A percentile compares a stretch with the other conserved stretches of the same genome.
Evolutionary conservation across 2,888 invertebrate species (phyloP).

Genomic region (Tachina fera): DNA sequence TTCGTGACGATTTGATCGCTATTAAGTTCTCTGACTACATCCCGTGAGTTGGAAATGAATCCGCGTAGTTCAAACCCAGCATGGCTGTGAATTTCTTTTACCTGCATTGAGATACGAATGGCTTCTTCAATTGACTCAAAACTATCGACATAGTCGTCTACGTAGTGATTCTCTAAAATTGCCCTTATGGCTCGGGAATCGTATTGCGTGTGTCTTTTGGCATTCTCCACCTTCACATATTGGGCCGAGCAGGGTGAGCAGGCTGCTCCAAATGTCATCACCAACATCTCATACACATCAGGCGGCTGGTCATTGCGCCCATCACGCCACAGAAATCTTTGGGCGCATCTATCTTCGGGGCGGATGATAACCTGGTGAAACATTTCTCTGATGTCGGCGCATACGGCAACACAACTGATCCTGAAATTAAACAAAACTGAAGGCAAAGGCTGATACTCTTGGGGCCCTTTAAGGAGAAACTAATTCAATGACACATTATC

Average conservation of each 20-base stretch:
- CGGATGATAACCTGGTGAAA: slow-evolving; percentile 12
- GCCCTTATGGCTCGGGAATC: slow-evolving; percentile 56
- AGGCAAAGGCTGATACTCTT: slow-evolving; percentile 24
- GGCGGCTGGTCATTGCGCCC: neutral
- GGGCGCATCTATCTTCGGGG: neutral
- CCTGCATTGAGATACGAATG: no score
- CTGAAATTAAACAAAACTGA: slow-evolving; percentile 43
- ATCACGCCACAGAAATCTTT: slow-evolving; percentile 3
- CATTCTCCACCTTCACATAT: slow-evolving; percentile 48
- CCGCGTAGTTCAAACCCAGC: no score
- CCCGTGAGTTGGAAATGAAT: no score
- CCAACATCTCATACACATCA: slow-evolving; percentile 23
- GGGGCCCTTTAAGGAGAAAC: slow-evolving; percentile 30
- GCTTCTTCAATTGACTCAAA: neutral
- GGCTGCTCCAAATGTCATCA: slow-evolving; percentile 43
- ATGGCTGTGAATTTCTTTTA: no score
- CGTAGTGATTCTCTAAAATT: slow-evolving; percentile 56
- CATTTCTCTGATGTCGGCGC: slow-evolving; percentile 36
- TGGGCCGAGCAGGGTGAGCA: neutral
- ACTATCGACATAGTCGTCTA: slow-evolving; percentile 60
- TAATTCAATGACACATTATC: slow-evolving; percentile 17
- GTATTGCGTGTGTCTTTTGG: slow-evolving; percentile 27
- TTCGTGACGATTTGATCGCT: no score
- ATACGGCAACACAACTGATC: slow-evolving; percentile 15
- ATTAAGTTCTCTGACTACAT: no score